phyloP scores from a whole-genome alignment of 2,113 vertebrate genomes.

The Nyctibius bracteatus region DNA sequence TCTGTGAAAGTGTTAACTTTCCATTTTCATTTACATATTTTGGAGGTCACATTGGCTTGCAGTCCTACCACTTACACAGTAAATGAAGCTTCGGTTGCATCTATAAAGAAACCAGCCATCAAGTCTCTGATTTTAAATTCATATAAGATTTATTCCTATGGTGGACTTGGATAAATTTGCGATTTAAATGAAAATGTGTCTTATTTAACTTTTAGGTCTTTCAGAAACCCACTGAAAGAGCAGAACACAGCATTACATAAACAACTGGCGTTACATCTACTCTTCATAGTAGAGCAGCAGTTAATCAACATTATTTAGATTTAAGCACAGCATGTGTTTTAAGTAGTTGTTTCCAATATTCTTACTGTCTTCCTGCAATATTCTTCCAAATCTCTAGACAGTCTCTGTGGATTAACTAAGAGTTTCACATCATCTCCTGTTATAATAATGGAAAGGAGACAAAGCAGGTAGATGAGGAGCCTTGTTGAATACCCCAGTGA shows the following conservation, averaged over 20 bases:
- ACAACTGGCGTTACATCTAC: neutral
- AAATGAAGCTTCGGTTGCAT: neutral
- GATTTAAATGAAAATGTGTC: neutral
- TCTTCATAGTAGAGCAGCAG: neutral
- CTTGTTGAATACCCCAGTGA: neutral
- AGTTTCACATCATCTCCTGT: neutral
- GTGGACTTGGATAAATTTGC: neutral
- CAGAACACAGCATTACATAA: fast-evolving
- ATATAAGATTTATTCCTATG: neutral
- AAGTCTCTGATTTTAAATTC: neutral
- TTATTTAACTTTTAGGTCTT: neutral
- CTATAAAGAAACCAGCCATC: neutral
- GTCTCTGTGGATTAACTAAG: neutral
- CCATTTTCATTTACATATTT: neutral
- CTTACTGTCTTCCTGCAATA: neutral
- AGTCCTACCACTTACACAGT: neutral
- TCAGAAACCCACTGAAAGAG: neutral
- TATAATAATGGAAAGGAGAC: neutral
- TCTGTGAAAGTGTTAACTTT: neutral
- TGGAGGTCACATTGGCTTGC: neutral
- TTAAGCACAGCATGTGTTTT: neutral
- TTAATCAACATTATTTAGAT: neutral
- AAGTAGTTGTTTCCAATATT: neutral
- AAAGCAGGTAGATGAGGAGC: neutral
- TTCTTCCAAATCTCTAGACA: neutral